Conservation (phyloP, 2,797 vertebrate species). For the Channa striata region DNA sequence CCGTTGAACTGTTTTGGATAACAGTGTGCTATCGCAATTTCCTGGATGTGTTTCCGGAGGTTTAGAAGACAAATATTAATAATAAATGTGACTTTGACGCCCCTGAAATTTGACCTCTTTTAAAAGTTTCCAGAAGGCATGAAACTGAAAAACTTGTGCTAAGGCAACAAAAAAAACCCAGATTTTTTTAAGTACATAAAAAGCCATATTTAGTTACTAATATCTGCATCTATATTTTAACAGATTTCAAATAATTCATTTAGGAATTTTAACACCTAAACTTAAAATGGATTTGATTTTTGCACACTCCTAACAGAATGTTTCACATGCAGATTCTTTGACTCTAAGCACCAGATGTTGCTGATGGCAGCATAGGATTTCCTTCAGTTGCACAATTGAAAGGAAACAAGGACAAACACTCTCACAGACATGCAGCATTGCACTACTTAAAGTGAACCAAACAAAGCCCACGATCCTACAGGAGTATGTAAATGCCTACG, state of each 20-base stretch:
- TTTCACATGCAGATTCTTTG: slow-evolving; percentile 8
- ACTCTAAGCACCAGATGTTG: slow-evolving; percentile 40
- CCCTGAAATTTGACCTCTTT: too few relatives aligned
- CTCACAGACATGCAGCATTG: slow-evolving; percentile 21
- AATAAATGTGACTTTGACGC: too few relatives aligned
- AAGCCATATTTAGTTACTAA: not conserved
- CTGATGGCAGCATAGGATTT: slow-evolving; percentile 62
- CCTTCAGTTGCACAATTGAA: slow-evolving; percentile 62
- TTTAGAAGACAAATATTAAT: not conserved
- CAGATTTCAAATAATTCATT: not conserved
- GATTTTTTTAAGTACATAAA: not conserved
- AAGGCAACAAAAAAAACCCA: not conserved
- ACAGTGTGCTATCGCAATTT: slow-evolving; percentile 8
- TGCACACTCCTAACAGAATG: not conserved
- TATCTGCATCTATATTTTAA: not conserved
- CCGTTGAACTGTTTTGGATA: not conserved
- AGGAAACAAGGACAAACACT: slow-evolving; percentile 33
- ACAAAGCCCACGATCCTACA: not conserved
- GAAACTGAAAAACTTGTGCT: not conserved
- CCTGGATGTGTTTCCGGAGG: slow-evolving; percentile 4
- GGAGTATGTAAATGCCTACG: not conserved
- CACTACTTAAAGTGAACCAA: slow-evolving; percentile 4
- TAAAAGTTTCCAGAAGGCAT: too few relatives aligned
- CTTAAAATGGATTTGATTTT: not conserved
- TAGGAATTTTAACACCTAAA: not conserved